Base-by-base conservation (phyloP, 2,113 vertebrate species). In the Macquaria australasica region DNA sequence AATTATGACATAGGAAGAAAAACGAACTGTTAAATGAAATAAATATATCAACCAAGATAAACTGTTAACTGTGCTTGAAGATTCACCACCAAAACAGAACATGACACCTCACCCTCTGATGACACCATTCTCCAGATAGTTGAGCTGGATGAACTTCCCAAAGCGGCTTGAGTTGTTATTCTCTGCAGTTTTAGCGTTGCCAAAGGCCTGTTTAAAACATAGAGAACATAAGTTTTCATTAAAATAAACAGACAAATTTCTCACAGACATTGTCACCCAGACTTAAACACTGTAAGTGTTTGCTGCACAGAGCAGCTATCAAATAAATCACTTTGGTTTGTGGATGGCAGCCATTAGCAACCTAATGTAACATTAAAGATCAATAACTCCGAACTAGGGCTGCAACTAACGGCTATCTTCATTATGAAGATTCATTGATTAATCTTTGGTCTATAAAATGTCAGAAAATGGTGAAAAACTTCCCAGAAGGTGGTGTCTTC, bases 91-190 rank as follows among this genome's bases (percentile, higher is more conserved):
- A 34, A 34, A 67, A 31, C 1, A 43, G 56, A 56, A 66, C 0
- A 70, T 1, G 2, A 28, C 5, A 56, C 89, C 96, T 97, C 79
- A 99, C 98, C 98, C 98, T 91, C 98, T 90, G 87, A 99, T 97
- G 45, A 99, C 95, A 5, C 98, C 98, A 0, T 95, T 99, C 91
- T 98, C 97, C 90, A 99, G 95, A 88, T 99, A 99, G 94, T 97
- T 98, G 91, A 99, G 97, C 93, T 99, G 98, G 89, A 99, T 97
- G 84, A 99, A 99, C 87, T 99, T 99, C 77, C 98, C 98, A 43
- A 99, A 99, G 67, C 98, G 97, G 79, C 98, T 99, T 77, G 97
- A 99, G 94, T 99, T 99, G 93, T 98, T 97, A 94, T 99, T 99
- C 89, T 97, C 96, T 14, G 96, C 94, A 0, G 98, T 99, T 92